Conservation (phyloP, 2,888 invertebrate species). For the Dicyrtoma fusca region DNA sequence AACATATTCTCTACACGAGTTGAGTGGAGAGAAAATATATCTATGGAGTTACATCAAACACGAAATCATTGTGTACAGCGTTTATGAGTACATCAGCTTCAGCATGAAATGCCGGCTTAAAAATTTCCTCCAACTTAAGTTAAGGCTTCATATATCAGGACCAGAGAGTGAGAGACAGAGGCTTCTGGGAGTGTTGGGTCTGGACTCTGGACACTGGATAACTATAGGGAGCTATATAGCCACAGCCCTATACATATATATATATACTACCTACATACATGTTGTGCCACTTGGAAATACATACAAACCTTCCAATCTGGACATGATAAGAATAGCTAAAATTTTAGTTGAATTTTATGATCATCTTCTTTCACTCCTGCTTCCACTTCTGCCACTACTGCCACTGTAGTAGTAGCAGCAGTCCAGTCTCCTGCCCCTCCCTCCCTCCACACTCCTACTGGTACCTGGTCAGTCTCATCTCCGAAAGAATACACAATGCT, state of each 20-base stretch:
- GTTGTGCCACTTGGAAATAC: background rate
- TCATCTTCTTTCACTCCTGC: slow-evolving; percentile 31
- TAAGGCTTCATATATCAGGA: background rate
- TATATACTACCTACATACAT: background rate
- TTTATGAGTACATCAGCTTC: too few species aligned
- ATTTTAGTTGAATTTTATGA: slow-evolving; percentile 34
- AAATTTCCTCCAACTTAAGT: background rate
- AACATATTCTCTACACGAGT: too few species aligned
- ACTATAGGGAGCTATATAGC: background rate
- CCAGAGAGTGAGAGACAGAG: too few species aligned
- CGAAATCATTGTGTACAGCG: too few species aligned
- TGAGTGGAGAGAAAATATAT: background rate
- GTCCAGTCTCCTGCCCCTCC: background rate
- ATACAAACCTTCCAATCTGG: background rate
- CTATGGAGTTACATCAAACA: background rate
- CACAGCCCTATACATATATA: background rate
- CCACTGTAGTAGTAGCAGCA: too few species aligned
- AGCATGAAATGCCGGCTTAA: too few species aligned
- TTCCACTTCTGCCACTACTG: too few species aligned
- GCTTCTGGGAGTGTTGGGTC: background rate
- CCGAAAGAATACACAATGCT: too few species aligned
- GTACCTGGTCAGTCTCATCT: too few species aligned
- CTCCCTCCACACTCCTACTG: background rate
- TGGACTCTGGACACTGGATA: background rate
- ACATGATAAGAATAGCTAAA: slow-evolving; percentile 23